A percentile compares a stretch with the other conserved stretches of the same genome.
phyloP scores from a whole-genome alignment of 2,113 vertebrate species.

The Dicrurus megarhynchus region DNA sequence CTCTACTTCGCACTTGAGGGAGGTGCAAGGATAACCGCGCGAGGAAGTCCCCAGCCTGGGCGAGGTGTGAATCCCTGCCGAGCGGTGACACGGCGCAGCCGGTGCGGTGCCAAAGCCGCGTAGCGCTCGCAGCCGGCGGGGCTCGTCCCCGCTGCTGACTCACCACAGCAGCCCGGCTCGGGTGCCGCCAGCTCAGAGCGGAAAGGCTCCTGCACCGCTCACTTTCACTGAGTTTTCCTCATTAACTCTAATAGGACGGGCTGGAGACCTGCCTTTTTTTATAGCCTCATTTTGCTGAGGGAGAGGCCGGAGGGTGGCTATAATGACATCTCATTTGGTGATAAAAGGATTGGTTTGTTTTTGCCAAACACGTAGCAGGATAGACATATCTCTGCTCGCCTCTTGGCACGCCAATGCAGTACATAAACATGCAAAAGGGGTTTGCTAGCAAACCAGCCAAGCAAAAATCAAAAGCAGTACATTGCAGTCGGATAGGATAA shows the following conservation, averaged over 20 bases:
- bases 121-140: neutral
- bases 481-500: neutral
- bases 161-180: neutral
- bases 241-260: neutral
- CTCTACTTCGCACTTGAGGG: neutral
- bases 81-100: neutral
- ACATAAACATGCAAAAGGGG: neutral
- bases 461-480: neutral
- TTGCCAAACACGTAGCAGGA: neutral
- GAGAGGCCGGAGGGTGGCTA: neutral
- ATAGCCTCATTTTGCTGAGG: neutral
- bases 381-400: neutral
- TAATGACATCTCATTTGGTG: neutral
- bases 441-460: neutral
- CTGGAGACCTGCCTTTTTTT: neutral
- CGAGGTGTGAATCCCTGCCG: neutral
- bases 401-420: neutral
- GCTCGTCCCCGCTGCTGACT: neutral
- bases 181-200: neutral
- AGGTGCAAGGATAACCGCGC: neutral
- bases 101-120: neutral
- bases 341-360: neutral
- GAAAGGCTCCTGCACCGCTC: neutral
- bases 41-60: neutral
- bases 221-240: neutral